Evolutionary conservation across 1,140 invertebrate genomes (phyloP).

Genomic region (Drosophila erecta): DNA sequence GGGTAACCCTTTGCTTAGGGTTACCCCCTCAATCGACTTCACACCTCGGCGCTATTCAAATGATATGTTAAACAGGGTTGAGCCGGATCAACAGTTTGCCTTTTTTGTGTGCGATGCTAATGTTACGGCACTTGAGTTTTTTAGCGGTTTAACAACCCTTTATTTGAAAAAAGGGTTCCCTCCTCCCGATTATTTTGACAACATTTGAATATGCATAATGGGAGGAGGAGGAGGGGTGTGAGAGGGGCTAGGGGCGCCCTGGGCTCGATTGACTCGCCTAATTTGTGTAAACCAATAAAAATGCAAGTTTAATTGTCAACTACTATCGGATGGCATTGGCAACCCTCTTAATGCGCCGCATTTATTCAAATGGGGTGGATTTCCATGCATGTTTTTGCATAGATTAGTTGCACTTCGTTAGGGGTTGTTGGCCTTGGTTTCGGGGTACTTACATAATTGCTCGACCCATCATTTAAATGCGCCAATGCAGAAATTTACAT

Average conservation of each 20-base stretch:
- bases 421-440: conserved; percentile 38
- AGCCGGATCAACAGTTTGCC: conserved; percentile 65
- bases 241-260: conserved; percentile 40
- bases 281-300: conserved; percentile 82
- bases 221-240: conserved; percentile 6
- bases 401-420: conserved; percentile 77
- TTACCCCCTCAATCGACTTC: conserved; percentile 35
- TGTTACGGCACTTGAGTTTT: conserved; percentile 32
- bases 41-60: conserved; percentile 79
- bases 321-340: conserved; percentile 37
- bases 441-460: conserved; percentile 61
- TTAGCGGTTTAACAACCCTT: conserved; percentile 60
- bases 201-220: conserved; percentile 73
- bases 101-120: conserved; percentile 21
- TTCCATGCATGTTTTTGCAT: conserved; percentile 75
- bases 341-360: conserved; percentile 43
- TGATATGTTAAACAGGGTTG: conserved; percentile 75
- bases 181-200: conserved; percentile 60
- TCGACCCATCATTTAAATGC: conserved; percentile 65
- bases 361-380: conserved; percentile 67
- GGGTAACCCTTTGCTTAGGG: conserved; percentile 36
- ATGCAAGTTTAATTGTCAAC: conserved; percentile 72
- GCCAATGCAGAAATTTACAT: conserved; percentile 72
- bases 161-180: conserved; percentile 16
- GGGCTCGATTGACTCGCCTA: conserved; percentile 40